Base-by-base conservation (phyloP, 2,888 invertebrate genomes). In the Ganaspis brasiliensis region DNA sequence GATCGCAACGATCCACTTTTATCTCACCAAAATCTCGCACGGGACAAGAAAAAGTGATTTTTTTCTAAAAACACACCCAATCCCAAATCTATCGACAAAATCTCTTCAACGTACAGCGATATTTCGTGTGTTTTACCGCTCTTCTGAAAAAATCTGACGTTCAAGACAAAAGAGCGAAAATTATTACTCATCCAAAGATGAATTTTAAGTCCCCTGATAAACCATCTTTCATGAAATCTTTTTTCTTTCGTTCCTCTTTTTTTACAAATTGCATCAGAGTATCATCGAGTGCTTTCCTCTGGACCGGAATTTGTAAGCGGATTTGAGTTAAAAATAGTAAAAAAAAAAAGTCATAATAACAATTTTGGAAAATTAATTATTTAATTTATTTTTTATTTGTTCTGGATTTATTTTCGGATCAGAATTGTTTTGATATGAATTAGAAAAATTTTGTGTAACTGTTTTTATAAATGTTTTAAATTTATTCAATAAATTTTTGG, bases 1-100 rank as follows among this genome's bases (percentile, higher is more conserved):
- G 61, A 61, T 61, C 61, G 61, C 37, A 61, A 37, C 37, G 19
- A 61, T 35, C 19, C 31, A 4, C 19, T 16, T n/a, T 19, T 63
- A 63, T 63, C 63, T 40, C 14, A 1, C 40, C 1, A 40, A 63
- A 63, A 63, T 63, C 63, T 63, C 40, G 63, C 63, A 63, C 63
- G 40, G 63, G 63, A 63, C 63, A 63, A 40, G 63, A 63, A 63
- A 63, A 63, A 63, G 63, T 63, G 63, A 63, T 63, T 63, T 40
- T 37, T 61, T 61, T 61, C 37, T 21, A 63, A 63, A 63, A 63
- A 40, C 63, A 40, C 19, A 37, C 37, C 63, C 40, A 21, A 9
- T 21, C 12, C 21, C 14, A 37, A 63, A 63, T 40, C 63, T 63
- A 63, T 63, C 63, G 63, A 63, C 37, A 63, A 63, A 2, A 63